Conservation (phyloP, 53 echinoderm and acorn worm species). For the Apostichopus leukothele region DNA sequence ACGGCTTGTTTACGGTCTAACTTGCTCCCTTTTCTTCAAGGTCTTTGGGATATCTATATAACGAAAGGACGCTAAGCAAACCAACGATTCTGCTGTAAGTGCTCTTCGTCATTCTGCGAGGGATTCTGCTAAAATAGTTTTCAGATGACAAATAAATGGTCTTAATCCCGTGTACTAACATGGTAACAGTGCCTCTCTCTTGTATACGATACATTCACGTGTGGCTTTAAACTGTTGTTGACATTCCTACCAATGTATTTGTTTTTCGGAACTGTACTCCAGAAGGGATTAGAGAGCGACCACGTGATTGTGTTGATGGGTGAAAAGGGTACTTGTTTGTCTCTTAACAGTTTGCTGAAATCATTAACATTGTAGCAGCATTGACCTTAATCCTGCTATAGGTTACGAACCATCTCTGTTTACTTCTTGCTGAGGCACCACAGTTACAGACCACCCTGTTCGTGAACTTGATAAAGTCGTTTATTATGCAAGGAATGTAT, state of each 20-base stretch:
- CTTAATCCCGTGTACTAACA: slow-evolving; percentile 31
- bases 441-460: slow-evolving; percentile 31
- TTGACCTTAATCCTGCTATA: slow-evolving; percentile 35
- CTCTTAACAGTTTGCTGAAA: slow-evolving; percentile 35
- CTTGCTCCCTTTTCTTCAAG: not conserved
- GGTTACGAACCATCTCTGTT: not conserved
- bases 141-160: not conserved
- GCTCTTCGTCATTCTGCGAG: not conserved
- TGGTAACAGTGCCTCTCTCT: not conserved
- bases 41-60: not conserved
- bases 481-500: not conserved
- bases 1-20: not conserved
- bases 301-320: not conserved
- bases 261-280: not conserved
- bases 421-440: not conserved
- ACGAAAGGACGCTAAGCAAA: slow-evolving; percentile 9
- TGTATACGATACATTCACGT: slow-evolving; percentile 4
- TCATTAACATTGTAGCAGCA: slow-evolving; percentile 13
- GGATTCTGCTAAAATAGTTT: slow-evolving; percentile 2
- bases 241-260: slow-evolving; percentile 32
- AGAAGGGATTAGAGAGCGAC: not conserved
- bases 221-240: slow-evolving; percentile 9
- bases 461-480: slow-evolving; percentile 21
- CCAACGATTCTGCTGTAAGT: not conserved
- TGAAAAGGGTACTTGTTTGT: slow-evolving; percentile 1